phyloP scores from a whole-genome alignment of 2,797 vertebrate species.

The Propithecus deckenii region DNA sequence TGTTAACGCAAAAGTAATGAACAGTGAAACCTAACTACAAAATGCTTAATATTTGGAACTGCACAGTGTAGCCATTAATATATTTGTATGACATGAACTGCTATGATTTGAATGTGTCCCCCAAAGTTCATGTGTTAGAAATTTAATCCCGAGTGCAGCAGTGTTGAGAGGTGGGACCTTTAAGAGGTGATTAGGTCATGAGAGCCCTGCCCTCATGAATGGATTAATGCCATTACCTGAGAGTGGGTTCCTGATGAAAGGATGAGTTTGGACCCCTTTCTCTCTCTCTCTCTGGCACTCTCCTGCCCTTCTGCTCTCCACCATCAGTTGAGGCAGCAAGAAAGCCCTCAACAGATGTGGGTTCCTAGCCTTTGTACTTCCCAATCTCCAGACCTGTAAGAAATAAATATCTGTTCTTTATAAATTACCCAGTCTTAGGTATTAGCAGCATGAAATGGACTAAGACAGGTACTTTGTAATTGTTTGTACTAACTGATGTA shows the following conservation, averaged over 20 bases:
- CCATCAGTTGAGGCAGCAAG: neutral
- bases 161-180: neutral
- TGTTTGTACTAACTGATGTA: neutral
- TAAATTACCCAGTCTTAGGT: neutral
- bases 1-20: constrained; percentile 64
- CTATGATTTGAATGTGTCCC: neutral
- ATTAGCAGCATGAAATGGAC: neutral
- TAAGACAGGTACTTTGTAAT: too few relatives aligned
- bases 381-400: neutral
- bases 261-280: neutral
- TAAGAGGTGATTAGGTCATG: neutral
- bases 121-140: neutral
- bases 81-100: neutral
- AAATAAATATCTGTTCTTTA: neutral
- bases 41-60: constrained; percentile 21
- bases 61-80: neutral
- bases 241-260: neutral
- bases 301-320: neutral
- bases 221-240: neutral
- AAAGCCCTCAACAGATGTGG: neutral
- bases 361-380: neutral
- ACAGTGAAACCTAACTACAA: constrained; percentile 49
- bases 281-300: neutral
- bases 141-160: neutral
- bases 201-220: neutral